Base-by-base conservation (phyloP, 2,797 vertebrate species). In the Diceros bicornis region DNA sequence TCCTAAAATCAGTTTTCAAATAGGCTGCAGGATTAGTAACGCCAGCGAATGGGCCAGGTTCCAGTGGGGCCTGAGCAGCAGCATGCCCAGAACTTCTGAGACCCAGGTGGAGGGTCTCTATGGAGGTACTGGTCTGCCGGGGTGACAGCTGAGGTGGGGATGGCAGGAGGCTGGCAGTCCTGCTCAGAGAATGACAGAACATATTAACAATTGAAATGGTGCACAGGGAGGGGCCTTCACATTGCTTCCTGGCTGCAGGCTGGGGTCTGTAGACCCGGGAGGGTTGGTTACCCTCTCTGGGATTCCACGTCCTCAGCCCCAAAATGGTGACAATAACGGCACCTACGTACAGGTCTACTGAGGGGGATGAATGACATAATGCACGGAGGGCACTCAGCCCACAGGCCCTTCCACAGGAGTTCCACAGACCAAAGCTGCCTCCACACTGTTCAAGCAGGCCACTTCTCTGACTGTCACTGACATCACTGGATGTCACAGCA, bases 381-480 rank as follows among this genome's bases (percentile, higher is more conserved):
- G n/a, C 12, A 2, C 10, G 13, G 7, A 37, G 44, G 29, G 20
- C 23, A 20, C 4, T 20, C 11, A 71, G 47, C 3, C 34, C 32
- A 41, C n/a, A 2, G 41, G 27, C 1, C 2, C 23, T 13, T 25
- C n/a, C 57, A 25, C 29, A 1, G 16, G 8, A 29, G 23, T 29
- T 12, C 64, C 23, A 17, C 3, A 2, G 20, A 37, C 23, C 18
- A 79, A 20, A 27, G 21, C 37, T 6, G 6, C 10, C 4, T 1
- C 17, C 27, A 41, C 25, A 27, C 75, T 41, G 37, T 2, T 11
- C 50, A 72, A 32, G 1, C 3, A 50, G 37, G 66, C 64, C 25
- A 7, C 29, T 1, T 23, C 8, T 18, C 11, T 13, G 21, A 12
- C 0, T 0, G 17, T 21, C 20, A 9, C 50, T 13, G 20, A 59